Percentiles rank a stretch among this genome's conserved stretches.
phyloP scores from a whole-genome alignment of 2,113 vertebrate species.

The Coptodon bakossiorum region DNA sequence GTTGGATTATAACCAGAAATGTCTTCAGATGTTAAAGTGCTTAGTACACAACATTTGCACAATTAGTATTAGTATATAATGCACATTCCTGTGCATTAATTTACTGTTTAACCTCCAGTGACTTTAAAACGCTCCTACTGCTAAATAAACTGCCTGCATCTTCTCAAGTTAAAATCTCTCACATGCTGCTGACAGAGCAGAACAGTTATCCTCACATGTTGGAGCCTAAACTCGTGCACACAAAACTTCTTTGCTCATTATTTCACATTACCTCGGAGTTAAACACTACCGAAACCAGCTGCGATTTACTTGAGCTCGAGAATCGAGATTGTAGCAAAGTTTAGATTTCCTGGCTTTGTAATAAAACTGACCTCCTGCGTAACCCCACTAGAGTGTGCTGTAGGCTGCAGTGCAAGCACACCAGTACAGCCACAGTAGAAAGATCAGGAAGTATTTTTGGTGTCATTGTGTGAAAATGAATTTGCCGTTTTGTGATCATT shows the following conservation, averaged over 20 bases:
- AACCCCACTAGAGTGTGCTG: slow-evolving; percentile 2
- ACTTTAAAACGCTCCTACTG: not conserved
- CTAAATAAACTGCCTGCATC: not conserved
- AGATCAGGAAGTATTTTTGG: not conserved
- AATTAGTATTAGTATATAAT: not conserved
- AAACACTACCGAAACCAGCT: not conserved
- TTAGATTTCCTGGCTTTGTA: not conserved
- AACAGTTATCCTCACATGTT: not conserved
- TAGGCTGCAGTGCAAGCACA: not conserved
- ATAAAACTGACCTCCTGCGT: not conserved
- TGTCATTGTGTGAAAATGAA: not conserved
- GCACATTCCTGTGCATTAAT: not conserved
- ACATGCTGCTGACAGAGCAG: not conserved
- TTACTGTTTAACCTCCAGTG: not conserved
- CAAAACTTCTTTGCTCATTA: not conserved
- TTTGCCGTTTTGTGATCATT: not conserved
- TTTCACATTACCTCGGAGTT: not conserved
- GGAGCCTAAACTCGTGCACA: not conserved
- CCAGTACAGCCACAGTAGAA: not conserved
- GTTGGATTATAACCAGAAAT: not conserved
- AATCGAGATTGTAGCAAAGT: not conserved
- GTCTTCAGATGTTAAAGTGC: not conserved
- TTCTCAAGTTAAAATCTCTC: not conserved
- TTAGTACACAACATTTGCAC: not conserved
- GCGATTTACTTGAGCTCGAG: not conserved